A percentile compares a stretch with the other conserved stretches of the same genome.
Conservation (phyloP, 2,888 invertebrate genomes). For the Drosophila cognata region DNA sequence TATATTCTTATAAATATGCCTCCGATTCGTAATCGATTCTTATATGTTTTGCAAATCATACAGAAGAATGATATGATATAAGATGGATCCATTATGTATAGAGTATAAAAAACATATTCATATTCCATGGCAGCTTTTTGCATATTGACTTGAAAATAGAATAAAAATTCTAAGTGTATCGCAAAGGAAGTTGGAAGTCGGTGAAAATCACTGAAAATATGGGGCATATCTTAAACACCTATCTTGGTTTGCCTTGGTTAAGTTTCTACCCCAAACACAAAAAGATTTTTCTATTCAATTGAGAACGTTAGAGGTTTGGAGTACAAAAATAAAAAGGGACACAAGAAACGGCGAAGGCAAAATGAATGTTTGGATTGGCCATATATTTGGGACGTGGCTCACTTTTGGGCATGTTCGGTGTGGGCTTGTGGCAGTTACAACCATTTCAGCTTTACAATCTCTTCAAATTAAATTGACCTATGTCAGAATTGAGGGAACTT, state of each 20-base stretch:
- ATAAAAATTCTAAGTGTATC: background rate
- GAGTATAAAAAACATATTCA: too few relatives aligned
- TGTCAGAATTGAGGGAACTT: slow-evolving; percentile 55
- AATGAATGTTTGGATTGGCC: slow-evolving; percentile 12
- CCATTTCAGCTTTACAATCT: slow-evolving; percentile 68
- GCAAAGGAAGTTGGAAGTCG: background rate
- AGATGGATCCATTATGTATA: too few relatives aligned
- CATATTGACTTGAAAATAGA: background rate
- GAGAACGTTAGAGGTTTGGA: slow-evolving; percentile 3
- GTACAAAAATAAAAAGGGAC: slow-evolving; percentile 3
- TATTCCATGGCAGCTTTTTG: background rate
- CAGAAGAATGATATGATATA: too few relatives aligned
- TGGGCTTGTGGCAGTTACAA: slow-evolving; percentile 49
- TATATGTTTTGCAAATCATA: background rate
- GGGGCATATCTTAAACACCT: slow-evolving; percentile 2
- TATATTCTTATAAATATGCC: background rate
- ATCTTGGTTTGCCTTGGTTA: background rate
- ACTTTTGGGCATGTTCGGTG: background rate
- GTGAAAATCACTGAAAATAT: background rate
- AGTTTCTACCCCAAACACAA: slow-evolving; percentile 1
- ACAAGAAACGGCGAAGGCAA: slow-evolving; percentile 1
- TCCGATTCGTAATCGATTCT: background rate
- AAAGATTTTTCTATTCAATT: slow-evolving; percentile 19
- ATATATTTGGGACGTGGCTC: background rate
- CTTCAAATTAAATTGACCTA: slow-evolving; percentile 77